Evolutionary conservation across 2,797 vertebrate species (phyloP), one percentile per base, ranked within the genome.

Genomic region (Pelochelys cantorii): DNA sequence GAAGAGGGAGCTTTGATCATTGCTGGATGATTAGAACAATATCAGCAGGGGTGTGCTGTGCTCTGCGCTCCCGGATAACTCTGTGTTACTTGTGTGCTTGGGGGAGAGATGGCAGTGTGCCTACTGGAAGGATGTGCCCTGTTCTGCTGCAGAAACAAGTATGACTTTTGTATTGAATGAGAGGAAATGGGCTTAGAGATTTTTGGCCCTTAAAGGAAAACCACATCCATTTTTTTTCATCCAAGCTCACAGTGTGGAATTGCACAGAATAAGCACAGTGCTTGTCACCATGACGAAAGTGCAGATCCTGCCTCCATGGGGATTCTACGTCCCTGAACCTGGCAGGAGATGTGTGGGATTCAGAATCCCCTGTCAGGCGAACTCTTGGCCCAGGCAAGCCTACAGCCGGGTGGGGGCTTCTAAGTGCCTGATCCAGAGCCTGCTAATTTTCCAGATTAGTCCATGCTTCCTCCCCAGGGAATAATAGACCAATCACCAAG

Each of bases 381-480:
- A 55, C 74, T 4, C 2, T 88, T 94, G 95, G 93, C 95, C 92
- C 87, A 94, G 81, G 87, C 0, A 0, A 77, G 77, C 75, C 53
- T 83, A 42, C 84, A 92, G 91, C 62, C 60, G 91, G 89, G 65
- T 54, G 91, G 75, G 84, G 95, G 88, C 14, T 86, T 84, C 53
- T 90, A 92, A 95, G 96, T 94, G 94, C 83, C 84, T 95, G 93
- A 91, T 97, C 86, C 2, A 0, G 18, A 94, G 90, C 84, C 91
- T 92, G 84, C 90, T 97, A 96, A 97, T 97, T 95, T 97, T 95
- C 81, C 87, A 92, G 93, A 95, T 97, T 96, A 97, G 91, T 93
- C 94, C 86, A 0, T 87, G 93, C 88, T 90, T 94, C 89, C 79
- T 94, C 52, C 95, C 71, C 42, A 37, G 81, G 86, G 94, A 81